Percentiles rank a stretch among this genome's conserved stretches.
These are phyloP conservation scores for Charadrius vociferus DNA, from an alignment of 2,113 vertebrate genomes.

Conservation along the genomic window DNA sequence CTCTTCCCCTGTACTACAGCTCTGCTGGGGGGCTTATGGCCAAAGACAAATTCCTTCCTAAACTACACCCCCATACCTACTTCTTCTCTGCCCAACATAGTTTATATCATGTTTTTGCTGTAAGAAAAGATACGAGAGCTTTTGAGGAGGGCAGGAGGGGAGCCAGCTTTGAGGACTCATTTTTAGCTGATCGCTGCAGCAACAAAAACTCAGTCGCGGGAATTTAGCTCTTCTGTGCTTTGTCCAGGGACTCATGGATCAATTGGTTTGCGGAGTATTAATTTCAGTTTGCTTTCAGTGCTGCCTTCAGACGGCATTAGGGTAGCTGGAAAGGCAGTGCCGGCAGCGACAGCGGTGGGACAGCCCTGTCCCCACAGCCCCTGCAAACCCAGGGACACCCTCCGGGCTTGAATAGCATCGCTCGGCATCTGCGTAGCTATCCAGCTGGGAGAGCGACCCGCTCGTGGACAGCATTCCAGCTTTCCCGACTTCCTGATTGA, in stretches of 20 bases:
- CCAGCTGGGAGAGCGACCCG: background rate
- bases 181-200: background rate
- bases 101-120: background rate
- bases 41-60: background rate
- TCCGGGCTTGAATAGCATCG: background rate
- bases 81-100: background rate
- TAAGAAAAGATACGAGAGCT: background rate
- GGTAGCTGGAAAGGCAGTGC: background rate
- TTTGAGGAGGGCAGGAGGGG: background rate
- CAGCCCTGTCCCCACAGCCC: background rate
- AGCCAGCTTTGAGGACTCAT: fast-evolving
- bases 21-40: background rate
- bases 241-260: background rate
- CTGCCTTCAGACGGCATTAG: background rate
- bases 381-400: background rate
- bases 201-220: background rate
- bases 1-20: background rate
- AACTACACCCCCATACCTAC: background rate
- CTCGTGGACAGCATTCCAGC: fast-evolving
- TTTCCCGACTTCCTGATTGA: background rate
- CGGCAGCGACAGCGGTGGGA: background rate
- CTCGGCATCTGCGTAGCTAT: background rate
- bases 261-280: background rate
- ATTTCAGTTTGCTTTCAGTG: background rate
- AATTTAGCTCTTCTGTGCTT: background rate